A percentile compares a stretch with the other conserved stretches of the same genome.
These are phyloP conservation scores for Stenchaetothrips biformis DNA, from an alignment of 2,888 invertebrate genomes.

Conservation along the genomic window DNA sequence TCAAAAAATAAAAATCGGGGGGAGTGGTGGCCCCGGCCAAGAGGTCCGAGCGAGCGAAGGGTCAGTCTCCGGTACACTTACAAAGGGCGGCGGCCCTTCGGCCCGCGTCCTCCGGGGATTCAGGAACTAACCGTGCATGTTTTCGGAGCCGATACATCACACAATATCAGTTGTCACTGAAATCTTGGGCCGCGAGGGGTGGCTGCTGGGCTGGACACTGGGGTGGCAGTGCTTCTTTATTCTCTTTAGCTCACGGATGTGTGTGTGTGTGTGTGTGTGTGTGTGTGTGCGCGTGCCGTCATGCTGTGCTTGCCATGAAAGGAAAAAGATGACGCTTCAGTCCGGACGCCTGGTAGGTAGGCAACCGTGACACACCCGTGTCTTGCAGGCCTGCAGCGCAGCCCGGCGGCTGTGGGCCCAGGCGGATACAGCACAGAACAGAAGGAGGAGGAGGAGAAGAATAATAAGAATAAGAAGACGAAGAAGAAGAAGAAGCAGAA, in stretches of 20 bases:
- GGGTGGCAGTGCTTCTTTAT: not conserved
- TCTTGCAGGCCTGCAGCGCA: too few relatives aligned
- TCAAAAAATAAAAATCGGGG: constrained; percentile 24
- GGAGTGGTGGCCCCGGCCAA: not conserved
- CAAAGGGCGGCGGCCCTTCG: not conserved
- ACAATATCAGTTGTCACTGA: constrained; percentile 17
- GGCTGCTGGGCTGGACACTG: not conserved
- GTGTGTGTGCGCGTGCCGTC: too few relatives aligned
- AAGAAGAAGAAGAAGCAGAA: not conserved
- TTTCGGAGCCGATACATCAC: constrained; percentile 20
- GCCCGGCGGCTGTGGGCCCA: not conserved
- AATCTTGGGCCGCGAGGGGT: too few relatives aligned
- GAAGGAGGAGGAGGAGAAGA: not conserved
- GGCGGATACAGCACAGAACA: not conserved
- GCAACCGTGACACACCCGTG: too few relatives aligned
- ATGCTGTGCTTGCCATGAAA: too few relatives aligned
- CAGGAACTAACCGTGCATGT: constrained; percentile 3
- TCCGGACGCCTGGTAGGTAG: too few relatives aligned
- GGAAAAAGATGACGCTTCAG: too few relatives aligned
- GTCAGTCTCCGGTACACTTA: constrained; percentile 7
- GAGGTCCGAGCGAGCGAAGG: not conserved
- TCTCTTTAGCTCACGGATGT: not conserved
- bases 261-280: too few relatives aligned
- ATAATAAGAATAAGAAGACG: not conserved
- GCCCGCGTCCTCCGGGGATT: not conserved